These are phyloP conservation scores for Halocynthia roretzi DNA, from an alignment of 23 tunicate genomes.

Conservation along the genomic window DNA sequence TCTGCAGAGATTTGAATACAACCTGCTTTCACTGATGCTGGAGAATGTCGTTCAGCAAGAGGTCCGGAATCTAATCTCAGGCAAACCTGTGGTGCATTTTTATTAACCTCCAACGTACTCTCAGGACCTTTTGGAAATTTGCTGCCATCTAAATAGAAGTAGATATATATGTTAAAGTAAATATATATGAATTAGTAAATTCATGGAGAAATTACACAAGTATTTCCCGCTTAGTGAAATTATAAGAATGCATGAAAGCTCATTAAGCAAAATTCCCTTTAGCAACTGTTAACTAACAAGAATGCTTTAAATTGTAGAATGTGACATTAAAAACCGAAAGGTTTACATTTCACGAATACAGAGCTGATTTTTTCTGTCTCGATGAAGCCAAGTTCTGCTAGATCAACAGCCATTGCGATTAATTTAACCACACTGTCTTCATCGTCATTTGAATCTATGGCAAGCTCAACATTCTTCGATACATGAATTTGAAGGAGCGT, in stretches of 20 bases:
- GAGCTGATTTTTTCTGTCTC: slow-evolving; percentile 2
- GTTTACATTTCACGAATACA: slow-evolving; percentile 11
- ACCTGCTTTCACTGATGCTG: slow-evolving; percentile 6
- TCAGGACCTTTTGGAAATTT: no score
- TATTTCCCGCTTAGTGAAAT: no score
- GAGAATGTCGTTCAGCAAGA: slow-evolving; percentile 27
- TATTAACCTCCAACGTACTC: no score
- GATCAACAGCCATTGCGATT: not conserved
- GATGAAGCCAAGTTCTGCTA: slow-evolving; percentile 6
- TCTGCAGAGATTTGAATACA: slow-evolving; percentile 19
- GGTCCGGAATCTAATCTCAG: slow-evolving; percentile 43
- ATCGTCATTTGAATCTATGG: slow-evolving; percentile 18
- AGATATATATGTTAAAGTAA: no score
- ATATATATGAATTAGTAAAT: no score
- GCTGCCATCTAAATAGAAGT: no score
- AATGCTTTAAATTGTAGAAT: no score
- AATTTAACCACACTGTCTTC: slow-evolving; percentile 8
- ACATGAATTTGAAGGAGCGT: slow-evolving; percentile 2
- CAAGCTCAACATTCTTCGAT: slow-evolving; percentile 7
- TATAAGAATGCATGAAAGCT: no score
- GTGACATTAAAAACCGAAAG: no score
- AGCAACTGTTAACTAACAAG: no score
- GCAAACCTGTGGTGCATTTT: slow-evolving; percentile 15
- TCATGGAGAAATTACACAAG: no score
- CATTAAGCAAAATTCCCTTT: no score